Percentiles rank a stretch among this genome's conserved stretches.
phyloP scores from a whole-genome alignment of 2,113 vertebrate genomes.

The Uria lomvia region DNA sequence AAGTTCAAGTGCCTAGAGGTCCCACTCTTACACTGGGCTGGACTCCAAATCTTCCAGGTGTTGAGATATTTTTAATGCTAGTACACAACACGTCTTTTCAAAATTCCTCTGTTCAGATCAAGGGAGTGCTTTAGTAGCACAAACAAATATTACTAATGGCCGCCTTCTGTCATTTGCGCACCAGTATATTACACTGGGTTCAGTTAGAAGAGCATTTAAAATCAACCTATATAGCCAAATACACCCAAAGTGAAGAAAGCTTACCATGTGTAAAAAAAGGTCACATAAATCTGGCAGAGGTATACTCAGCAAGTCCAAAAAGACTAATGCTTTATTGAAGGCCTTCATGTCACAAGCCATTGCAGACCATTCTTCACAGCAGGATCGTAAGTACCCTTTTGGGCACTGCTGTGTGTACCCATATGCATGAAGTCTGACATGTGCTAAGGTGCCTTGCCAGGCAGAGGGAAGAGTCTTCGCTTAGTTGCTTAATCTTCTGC shows the following conservation, averaged over 20 bases:
- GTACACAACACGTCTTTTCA: neutral
- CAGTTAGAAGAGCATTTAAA: neutral
- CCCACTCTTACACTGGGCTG: neutral
- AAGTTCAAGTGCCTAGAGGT: neutral
- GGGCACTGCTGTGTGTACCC: neutral
- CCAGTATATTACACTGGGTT: neutral
- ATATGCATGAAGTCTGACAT: neutral
- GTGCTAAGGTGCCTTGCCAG: neutral
- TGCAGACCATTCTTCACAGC: neutral
- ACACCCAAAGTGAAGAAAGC: neutral
- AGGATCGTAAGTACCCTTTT: neutral
- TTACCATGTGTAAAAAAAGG: neutral
- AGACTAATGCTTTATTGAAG: neutral
- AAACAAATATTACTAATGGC: neutral
- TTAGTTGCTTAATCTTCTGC: neutral
- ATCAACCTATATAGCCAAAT: neutral
- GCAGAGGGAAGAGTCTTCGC: neutral
- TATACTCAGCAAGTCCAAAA: neutral
- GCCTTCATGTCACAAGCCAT: neutral
- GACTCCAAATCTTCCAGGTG: neutral
- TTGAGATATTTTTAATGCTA: neutral
- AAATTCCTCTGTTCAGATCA: neutral
- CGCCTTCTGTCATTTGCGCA: neutral
- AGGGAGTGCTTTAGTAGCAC: neutral
- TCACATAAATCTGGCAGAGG: neutral